These are phyloP conservation scores for Leptobrachium leishanense DNA, from an alignment of 2,113 vertebrate genomes.

Conservation along the genomic window DNA sequence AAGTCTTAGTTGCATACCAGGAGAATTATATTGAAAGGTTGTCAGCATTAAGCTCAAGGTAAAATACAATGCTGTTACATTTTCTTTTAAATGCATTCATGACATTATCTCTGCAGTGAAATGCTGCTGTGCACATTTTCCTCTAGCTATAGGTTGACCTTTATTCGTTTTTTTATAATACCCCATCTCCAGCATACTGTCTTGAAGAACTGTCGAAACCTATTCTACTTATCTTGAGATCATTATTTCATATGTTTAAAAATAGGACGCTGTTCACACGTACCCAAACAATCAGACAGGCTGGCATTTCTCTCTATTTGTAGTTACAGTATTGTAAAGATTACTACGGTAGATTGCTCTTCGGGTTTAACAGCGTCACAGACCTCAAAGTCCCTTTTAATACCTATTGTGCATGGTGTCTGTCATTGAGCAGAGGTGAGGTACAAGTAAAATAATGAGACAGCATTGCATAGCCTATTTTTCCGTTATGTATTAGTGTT, in stretches of 20 bases:
- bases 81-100: constrained; percentile 29
- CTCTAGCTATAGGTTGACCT: constrained; percentile 30
- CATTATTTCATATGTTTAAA: constrained; percentile 18
- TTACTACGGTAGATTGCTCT: background rate
- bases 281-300: constrained; percentile 8
- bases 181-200: constrained; percentile 12
- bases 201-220: constrained; percentile 19
- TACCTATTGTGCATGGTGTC: background rate
- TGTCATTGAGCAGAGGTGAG: constrained; percentile 17
- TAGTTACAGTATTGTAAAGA: background rate
- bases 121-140: constrained; percentile 11
- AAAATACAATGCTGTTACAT: constrained; percentile 24
- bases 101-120: constrained; percentile 14
- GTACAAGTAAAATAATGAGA: constrained; percentile 2
- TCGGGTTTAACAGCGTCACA: background rate
- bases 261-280: constrained; percentile 24
- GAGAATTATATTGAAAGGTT: background rate
- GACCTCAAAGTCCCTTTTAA: background rate
- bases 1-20: background rate
- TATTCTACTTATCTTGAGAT: constrained; percentile 21
- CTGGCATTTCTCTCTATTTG: background rate
- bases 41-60: constrained; percentile 15
- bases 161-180: constrained; percentile 21
- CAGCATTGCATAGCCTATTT: background rate
- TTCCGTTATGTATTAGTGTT: too few species aligned